phyloP scores from a whole-genome alignment of 2,113 vertebrate genomes.

The Diphyllodes magnificus region DNA sequence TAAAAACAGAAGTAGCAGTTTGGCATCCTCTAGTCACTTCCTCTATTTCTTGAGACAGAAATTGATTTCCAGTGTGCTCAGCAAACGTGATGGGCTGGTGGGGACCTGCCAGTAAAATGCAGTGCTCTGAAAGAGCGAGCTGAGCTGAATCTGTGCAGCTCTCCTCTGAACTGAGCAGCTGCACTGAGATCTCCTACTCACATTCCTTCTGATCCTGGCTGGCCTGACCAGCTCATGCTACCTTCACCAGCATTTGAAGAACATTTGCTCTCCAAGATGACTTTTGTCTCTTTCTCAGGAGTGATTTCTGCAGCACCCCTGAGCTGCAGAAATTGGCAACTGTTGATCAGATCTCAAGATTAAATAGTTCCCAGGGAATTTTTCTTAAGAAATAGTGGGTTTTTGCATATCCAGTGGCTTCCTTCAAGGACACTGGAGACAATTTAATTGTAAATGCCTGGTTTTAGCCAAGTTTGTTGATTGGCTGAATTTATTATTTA shows the following conservation, averaged over 20 bases:
- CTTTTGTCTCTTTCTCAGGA: neutral
- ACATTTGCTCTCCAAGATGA: neutral
- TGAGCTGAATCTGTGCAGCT: neutral
- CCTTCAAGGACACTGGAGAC: neutral
- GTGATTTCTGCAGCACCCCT: neutral
- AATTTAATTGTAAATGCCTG: neutral
- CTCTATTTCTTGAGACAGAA: neutral
- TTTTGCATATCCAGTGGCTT: neutral
- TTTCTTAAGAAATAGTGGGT: neutral
- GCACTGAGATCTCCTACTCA: neutral
- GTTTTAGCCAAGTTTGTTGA: neutral
- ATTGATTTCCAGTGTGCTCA: neutral
- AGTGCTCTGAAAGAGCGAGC: neutral
- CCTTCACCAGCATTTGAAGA: neutral
- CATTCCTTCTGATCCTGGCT: neutral
- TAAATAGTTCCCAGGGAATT: neutral
- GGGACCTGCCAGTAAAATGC: neutral
- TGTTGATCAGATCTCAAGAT: neutral
- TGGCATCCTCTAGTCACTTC: neutral
- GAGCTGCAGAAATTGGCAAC: neutral
- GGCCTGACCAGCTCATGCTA: neutral
- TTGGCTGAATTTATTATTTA: neutral
- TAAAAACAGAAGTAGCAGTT: neutral
- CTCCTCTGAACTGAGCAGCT: neutral
- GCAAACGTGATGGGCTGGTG: neutral